These are phyloP conservation scores for Sebastolobus alascanus DNA, from an alignment of 2,797 vertebrate species.

Conservation along the genomic window DNA sequence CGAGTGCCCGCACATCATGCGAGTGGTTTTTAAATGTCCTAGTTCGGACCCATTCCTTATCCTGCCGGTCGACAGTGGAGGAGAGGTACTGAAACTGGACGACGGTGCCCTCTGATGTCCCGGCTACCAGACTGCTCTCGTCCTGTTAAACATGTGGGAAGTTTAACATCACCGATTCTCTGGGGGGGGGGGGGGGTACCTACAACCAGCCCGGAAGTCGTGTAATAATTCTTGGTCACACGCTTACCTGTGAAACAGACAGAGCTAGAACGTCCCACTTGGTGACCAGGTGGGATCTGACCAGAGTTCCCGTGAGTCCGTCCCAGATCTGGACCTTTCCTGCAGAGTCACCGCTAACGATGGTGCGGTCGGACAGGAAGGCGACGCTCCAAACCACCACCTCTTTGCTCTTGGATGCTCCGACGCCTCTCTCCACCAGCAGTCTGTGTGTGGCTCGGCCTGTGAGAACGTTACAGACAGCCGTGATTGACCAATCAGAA, in stretches of 20 bases:
- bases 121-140: conserved; percentile 92
- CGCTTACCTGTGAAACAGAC: conserved; percentile 86
- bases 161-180: not conserved
- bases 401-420: conserved; percentile 73
- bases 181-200: fast-evolving
- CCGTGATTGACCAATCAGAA: too few relatives aligned
- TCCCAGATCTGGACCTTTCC: conserved; percentile 97
- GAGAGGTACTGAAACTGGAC: conserved; percentile 93
- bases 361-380: conserved; percentile 87
- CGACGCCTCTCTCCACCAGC: conserved; percentile 85
- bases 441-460: conserved; percentile 86
- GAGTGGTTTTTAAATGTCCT: conserved; percentile 94
- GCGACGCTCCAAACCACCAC: conserved; percentile 92
- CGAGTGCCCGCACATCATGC: conserved; percentile 91
- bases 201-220: not conserved
- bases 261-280: conserved; percentile 89
- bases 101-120: conserved; percentile 91
- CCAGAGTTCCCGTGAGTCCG: conserved; percentile 86
- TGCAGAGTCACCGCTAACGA: conserved; percentile 91
- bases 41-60: conserved; percentile 91
- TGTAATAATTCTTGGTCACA: not conserved
- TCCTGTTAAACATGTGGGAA: conserved; percentile 71
- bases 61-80: conserved; percentile 74
- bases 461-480: too few relatives aligned
- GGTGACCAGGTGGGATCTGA: conserved; percentile 86